Evolutionary conservation across 2,888 invertebrate species (phyloP), one percentile per base, ranked within the genome.

Genomic region (Cyaniris semiargus): DNA sequence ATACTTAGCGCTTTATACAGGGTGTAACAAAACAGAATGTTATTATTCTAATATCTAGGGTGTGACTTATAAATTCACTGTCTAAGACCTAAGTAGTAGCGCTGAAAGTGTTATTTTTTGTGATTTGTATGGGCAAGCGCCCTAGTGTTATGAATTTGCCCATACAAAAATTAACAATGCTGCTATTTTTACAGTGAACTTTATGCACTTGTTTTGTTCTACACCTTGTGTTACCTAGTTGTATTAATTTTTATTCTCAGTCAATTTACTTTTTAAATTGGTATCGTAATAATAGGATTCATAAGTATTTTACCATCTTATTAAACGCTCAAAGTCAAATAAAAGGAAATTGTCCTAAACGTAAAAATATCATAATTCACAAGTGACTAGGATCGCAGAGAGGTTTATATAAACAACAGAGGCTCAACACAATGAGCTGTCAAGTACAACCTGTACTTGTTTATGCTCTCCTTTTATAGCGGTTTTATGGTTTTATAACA

Each of bases 381-480:
- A 76, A 76, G 70, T 76, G 70, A 76, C 53, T 76, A 44, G n/a
- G 70, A 48, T 48, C 21, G 70, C 48, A 44, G 70, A 70, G 53
- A 13, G n/a, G 15, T 76, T 70, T 70, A 34, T 76, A 56, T 71
- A 71, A 76, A 71, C 56, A 56, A 71, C 70, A 56, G 74, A 71
- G 56, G 71, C 34, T 71, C 21, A 56, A 58, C 31, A 76, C 76
- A 76, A 76, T 56, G 56, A 34, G 70, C 53, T 74, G 74, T 74
- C 74, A 74, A 74, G 53, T 44, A 53, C 74, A 74, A 53, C 74
- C 53, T 74, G 7, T 74, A 74, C 74, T 74, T 31, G 53, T 71
- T 34, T 53, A 27, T 23, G 53, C 31, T 48, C 44, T 23, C 15
- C 48, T 53, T 23, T 74, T 74, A 48, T 53, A n/a, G 15, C 53